Evolutionary conservation across 2,113 vertebrate species (phyloP).

Genomic region (Pycnonotus jocosus): DNA sequence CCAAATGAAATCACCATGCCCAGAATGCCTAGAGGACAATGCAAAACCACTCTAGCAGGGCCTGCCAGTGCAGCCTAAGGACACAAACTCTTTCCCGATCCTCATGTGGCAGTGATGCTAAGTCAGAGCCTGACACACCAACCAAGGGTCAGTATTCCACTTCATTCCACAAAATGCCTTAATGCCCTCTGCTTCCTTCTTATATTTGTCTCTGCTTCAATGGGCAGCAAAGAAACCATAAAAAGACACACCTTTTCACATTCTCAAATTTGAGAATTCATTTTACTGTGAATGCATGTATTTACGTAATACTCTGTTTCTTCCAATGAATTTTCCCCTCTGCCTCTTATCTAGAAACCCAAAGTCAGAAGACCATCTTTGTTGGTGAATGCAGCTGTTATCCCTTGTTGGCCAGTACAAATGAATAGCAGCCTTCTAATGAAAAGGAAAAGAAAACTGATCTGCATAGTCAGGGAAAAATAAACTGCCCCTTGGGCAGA

Average conservation of each 20-base stretch:
- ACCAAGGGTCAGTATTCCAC: neutral
- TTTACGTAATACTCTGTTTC: neutral
- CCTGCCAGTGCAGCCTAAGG: neutral
- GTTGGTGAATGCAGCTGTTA: neutral
- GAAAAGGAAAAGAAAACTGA: neutral
- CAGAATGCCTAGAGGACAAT: neutral
- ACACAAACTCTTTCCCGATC: neutral
- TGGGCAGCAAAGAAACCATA: neutral
- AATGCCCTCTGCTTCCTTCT: neutral
- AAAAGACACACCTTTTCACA: neutral
- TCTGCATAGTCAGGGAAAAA: neutral
- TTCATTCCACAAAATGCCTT: neutral
- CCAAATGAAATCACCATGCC: neutral
- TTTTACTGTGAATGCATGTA: neutral
- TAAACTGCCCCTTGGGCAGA: neutral
- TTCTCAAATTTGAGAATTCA: neutral
- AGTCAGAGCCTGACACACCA: neutral
- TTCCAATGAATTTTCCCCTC: neutral
- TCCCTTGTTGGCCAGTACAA: neutral
- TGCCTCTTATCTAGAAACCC: neutral
- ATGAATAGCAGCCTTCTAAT: neutral
- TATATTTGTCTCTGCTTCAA: neutral
- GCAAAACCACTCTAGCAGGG: neutral
- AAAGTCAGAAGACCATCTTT: neutral
- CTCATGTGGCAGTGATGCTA: neutral